Base-by-base conservation (phyloP, 2,888 invertebrate genomes). In the Marasmarcha lunaedactyla region DNA sequence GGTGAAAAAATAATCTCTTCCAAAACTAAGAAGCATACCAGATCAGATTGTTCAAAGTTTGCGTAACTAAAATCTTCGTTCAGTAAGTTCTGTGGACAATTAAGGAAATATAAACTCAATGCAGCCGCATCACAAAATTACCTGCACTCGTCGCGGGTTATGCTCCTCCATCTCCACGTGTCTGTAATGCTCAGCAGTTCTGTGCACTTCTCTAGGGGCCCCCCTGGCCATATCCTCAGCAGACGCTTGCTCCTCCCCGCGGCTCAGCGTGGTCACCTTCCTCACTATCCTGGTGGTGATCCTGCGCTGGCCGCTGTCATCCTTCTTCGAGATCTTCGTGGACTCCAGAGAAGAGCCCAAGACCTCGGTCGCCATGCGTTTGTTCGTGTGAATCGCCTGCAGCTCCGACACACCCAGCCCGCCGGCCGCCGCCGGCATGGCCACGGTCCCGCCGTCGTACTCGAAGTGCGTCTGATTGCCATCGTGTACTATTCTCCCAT, bases 251-350 rank as follows among this genome's bases (percentile, higher is more conserved):
- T 95, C 94, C 66, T 95, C 94, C 33, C 94, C 95, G 11, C 94
- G 86, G 46, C 93, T 92, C 51, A 95, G 68, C 1, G 95, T 95
- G 26, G 95, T 95, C 54, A 95, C 93, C 71, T 94, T 95, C 46
- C 93, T 86, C 38, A 95, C 90, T 47, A 95, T 92, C 62, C 93
- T 89, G 34, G 94, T 93, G 15, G 94, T 95, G 49, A 95, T 92
- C 50, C 93, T 88, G 45, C 92, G 86, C 61, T 90, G 89, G 30
- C 94, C 93, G 62, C 89, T 90, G 49, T 91, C 89, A 43, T 90
- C 90, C 63, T 89, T 88, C 71, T 90, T 89, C 67, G 92, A 91
- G 58, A 92, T 90, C 77, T 93, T 92, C 46, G 91, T 91, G 56
- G 93, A 91, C 76, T 94, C 93, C 64, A 92, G 84, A 46, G 93